Evolutionary conservation across 2,888 invertebrate species (phyloP).

Genomic region (Piscicola geometra): DNA sequence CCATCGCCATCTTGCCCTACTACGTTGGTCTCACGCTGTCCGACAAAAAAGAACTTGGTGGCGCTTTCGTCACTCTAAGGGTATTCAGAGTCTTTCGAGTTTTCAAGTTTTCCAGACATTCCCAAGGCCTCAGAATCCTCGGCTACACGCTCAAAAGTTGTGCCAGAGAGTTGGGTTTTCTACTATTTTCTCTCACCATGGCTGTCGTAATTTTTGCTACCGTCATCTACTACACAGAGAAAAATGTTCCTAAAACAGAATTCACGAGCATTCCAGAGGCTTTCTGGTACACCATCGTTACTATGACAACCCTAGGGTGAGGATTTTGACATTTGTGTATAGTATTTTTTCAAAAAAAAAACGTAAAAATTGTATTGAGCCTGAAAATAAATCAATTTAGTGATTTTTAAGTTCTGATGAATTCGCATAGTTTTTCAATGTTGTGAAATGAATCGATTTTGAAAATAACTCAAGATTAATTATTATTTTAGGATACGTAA

Average conservation of each 20-base stretch:
- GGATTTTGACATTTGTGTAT: no score
- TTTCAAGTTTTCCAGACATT: conserved; percentile 99
- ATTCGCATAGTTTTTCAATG: no score
- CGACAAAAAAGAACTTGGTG: conserved; percentile 95
- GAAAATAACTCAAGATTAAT: no score
- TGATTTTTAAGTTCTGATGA: not conserved
- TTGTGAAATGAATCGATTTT: no score
- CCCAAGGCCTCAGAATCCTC: conserved; percentile 93
- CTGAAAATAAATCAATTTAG: not conserved
- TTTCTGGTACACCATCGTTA: conserved; percentile 99
- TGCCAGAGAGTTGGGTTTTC: conserved; percentile 96
- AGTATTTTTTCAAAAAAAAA: no score
- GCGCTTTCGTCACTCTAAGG: conserved; percentile 94
- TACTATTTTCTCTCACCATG: conserved; percentile 98
- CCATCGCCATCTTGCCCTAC: conserved; percentile 97
- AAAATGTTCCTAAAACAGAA: conserved; percentile 90
- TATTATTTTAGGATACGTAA: no score
- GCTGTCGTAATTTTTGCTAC: conserved; percentile 99
- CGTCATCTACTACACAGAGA: conserved; percentile 99
- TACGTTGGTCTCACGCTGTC: conserved; percentile 90
- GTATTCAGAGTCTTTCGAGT: conserved; percentile 99
- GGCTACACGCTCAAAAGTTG: conserved; percentile 98
- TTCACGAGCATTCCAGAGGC: conserved; percentile 99
- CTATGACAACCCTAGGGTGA: conserved; percentile 98
- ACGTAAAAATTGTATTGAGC: not conserved